phyloP scores from a whole-genome alignment of 2,113 vertebrate species.

The Rhinogobius similis region DNA sequence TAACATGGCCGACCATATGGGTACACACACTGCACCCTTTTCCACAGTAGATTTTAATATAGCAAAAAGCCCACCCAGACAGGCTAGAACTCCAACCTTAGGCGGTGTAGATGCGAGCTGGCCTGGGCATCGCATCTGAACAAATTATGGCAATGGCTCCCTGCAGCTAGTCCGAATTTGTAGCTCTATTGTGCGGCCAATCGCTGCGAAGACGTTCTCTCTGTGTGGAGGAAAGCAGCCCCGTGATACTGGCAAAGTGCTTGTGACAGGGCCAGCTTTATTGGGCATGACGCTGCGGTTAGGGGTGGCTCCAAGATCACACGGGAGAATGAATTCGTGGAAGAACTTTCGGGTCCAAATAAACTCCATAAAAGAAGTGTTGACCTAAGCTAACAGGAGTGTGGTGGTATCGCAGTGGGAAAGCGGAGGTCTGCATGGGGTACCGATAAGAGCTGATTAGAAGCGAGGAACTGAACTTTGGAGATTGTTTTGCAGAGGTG shows the following conservation, averaged over 20 bases:
- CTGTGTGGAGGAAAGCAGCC: constrained; percentile 13
- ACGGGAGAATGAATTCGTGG: constrained; percentile 15
- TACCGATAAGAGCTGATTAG: neutral
- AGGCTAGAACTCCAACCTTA: constrained; percentile 7
- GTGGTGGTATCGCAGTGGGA: neutral
- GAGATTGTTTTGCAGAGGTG: neutral
- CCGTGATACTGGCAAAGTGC: constrained; percentile 42
- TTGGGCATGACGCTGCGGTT: constrained; percentile 49
- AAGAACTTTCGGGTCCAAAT: neutral
- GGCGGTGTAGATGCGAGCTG: constrained; percentile 6
- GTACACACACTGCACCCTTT: neutral
- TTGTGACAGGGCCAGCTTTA: constrained; percentile 55
- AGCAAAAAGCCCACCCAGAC: constrained; percentile 3
- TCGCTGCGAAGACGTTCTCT: constrained; percentile 35
- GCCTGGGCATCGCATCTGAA: constrained; percentile 29
- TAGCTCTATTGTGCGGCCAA: constrained; percentile 33
- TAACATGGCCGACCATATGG: constrained; percentile 10
- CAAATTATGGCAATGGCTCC: constrained; percentile 31
- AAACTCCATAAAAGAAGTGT: neutral
- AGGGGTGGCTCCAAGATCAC: constrained; percentile 21
- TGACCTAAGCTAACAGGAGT: neutral
- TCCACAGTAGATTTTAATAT: neutral
- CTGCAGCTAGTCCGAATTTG: constrained; percentile 22
- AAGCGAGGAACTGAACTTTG: neutral
- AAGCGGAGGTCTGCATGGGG: neutral